Percentiles rank a stretch among this genome's conserved stretches.
phyloP scores from a whole-genome alignment of 2,113 vertebrate species.

The Grallaria varia region DNA sequence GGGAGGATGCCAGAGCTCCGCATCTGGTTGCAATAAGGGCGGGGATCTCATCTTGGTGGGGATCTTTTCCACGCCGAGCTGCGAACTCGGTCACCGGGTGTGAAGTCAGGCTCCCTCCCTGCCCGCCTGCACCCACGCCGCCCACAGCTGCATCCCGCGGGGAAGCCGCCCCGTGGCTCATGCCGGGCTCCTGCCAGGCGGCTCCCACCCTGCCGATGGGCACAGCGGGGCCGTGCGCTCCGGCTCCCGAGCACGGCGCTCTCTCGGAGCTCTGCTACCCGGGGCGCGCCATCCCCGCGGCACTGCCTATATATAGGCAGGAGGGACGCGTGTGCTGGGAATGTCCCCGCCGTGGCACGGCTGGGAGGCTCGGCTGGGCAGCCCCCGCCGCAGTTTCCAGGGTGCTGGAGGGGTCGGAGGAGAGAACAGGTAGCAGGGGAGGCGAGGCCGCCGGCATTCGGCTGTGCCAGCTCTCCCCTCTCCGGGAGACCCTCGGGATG shows the following conservation, averaged over 20 bases:
- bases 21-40: constrained; percentile 45
- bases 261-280: neutral
- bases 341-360: neutral
- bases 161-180: neutral
- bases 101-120: constrained; percentile 46
- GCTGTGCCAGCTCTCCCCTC: neutral
- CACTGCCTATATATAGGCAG: neutral
- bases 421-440: neutral
- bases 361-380: neutral
- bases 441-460: accelerated
- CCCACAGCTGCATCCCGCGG: neutral
- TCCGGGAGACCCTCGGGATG: neutral
- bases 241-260: accelerated
- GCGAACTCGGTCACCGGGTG: neutral
- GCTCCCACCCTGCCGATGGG: neutral
- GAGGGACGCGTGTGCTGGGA: neutral
- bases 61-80: constrained; percentile 18
- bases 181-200: neutral
- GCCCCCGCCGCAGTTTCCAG: neutral
- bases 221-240: neutral
- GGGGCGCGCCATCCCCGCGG: accelerated
- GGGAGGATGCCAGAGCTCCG: neutral
- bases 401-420: neutral
- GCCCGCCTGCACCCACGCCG: neutral
- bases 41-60: neutral